phyloP scores from a whole-genome alignment of 1,140 invertebrate species.

The Schlechtendalia chinensis region DNA sequence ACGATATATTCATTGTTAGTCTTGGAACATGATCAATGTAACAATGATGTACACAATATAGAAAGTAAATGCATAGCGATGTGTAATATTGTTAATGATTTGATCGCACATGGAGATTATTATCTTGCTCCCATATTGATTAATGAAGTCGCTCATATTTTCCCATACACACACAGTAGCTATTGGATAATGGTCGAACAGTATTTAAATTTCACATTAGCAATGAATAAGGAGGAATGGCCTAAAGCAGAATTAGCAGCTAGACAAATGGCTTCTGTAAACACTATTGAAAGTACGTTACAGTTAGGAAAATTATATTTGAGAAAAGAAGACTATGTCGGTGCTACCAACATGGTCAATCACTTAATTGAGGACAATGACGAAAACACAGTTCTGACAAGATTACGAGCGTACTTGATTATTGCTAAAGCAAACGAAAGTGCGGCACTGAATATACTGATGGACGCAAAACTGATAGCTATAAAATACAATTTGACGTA shows the following conservation, averaged over 20 bases:
- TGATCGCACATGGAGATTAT: slow-evolving; percentile 61
- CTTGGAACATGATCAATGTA: slow-evolving; percentile 37
- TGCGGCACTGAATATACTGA: slow-evolving; percentile 63
- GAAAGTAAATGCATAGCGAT: slow-evolving; percentile 70
- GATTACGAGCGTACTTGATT: slow-evolving; percentile 69
- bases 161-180: slow-evolving; percentile 64
- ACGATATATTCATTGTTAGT: slow-evolving; percentile 40
- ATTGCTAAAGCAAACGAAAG: slow-evolving; percentile 68
- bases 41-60: slow-evolving; percentile 63
- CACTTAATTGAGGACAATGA: slow-evolving; percentile 58
- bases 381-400: slow-evolving; percentile 60
- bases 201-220: slow-evolving; percentile 62
- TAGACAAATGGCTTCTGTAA: slow-evolving; percentile 68
- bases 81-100: slow-evolving; percentile 59
- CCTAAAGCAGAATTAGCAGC: slow-evolving; percentile 73
- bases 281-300: slow-evolving; percentile 66
- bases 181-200: slow-evolving; percentile 72
- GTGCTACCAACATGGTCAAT: slow-evolving; percentile 63
- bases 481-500: slow-evolving; percentile 73
- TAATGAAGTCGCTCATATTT: slow-evolving; percentile 62
- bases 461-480: slow-evolving; percentile 70
- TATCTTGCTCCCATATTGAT: slow-evolving; percentile 61
- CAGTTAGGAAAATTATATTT: slow-evolving; percentile 54
- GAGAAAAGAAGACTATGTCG: slow-evolving; percentile 62
- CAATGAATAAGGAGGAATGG: slow-evolving; percentile 70